Percentiles rank a stretch among this genome's conserved stretches.
Evolutionary conservation across 2,797 vertebrate genomes (phyloP).

Genomic region (Leptoclinus maculatus): DNA sequence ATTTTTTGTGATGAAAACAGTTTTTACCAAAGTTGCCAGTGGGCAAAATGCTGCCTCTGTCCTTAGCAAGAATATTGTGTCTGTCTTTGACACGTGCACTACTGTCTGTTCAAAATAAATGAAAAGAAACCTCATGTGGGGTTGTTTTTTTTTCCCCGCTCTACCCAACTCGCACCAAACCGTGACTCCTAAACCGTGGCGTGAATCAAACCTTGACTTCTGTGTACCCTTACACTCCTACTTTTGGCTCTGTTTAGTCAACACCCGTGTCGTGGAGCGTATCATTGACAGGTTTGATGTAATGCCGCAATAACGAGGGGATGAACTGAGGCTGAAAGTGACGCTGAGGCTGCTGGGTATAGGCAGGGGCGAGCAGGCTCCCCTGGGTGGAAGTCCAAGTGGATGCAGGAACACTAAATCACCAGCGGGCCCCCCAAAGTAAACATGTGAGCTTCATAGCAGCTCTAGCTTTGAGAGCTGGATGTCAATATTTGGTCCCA

Average conservation of each 20-base stretch:
- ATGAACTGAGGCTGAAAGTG: constrained; percentile 15
- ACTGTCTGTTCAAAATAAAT: not conserved
- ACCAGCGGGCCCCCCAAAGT: constrained; percentile 31
- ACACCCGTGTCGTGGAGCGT: constrained; percentile 9
- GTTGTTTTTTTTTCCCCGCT: not conserved
- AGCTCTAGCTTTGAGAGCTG: constrained; percentile 47
- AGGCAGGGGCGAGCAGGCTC: not conserved
- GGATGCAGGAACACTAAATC: constrained; percentile 43
- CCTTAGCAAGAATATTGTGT: not conserved
- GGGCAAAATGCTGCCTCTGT: not conserved
- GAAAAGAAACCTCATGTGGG: not conserved
- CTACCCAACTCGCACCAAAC: not conserved
- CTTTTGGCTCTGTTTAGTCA: constrained; percentile 2
- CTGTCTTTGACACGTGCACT: not conserved
- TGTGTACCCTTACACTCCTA: not conserved
- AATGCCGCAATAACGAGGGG: not conserved
- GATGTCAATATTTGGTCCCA: constrained; percentile 71
- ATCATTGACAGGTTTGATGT: constrained; percentile 30
- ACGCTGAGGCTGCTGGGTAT: constrained; percentile 16
- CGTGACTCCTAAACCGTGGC: not conserved
- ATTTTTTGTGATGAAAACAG: not conserved
- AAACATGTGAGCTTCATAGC: constrained; percentile 60
- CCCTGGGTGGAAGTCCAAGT: constrained; percentile 19
- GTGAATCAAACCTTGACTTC: not conserved
- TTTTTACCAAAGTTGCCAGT: not conserved